Conservation (phyloP, 2,113 vertebrate genomes). For the Nannobrachium achirus region DNA sequence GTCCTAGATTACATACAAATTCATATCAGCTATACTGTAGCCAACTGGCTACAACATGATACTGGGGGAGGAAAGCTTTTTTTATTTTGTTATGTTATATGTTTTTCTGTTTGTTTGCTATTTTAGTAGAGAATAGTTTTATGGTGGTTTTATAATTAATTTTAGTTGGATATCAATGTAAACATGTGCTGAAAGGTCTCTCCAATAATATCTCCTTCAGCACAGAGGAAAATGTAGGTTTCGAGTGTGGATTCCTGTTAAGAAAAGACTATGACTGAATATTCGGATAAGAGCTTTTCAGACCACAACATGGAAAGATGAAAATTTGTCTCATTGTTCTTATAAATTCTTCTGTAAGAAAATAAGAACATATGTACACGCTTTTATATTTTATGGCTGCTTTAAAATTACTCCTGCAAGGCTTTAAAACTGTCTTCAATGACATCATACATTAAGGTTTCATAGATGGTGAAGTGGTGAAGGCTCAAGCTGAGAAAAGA, state of each 20-base stretch:
- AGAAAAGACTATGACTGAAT: background rate
- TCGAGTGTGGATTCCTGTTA: background rate
- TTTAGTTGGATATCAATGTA: conserved; percentile 55
- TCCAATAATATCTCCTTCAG: background rate
- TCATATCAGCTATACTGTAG: background rate
- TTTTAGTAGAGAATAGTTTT: conserved; percentile 60
- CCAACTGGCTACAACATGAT: conserved; percentile 32
- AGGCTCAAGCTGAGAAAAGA: conserved; percentile 2
- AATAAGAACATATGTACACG: conserved; percentile 28
- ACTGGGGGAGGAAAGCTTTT: too few species aligned
- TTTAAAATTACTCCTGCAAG: background rate
- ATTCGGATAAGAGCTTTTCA: conserved; percentile 4
- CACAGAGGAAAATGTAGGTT: conserved; percentile 7
- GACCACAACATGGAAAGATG: conserved; percentile 1
- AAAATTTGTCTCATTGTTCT: background rate
- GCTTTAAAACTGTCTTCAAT: background rate
- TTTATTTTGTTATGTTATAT: conserved; percentile 49
- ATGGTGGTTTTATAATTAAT: conserved; percentile 30
- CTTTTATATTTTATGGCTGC: background rate
- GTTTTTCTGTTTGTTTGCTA: conserved; percentile 18
- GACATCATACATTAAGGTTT: background rate
- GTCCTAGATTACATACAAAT: conserved; percentile 27
- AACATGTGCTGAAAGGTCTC: conserved; percentile 44
- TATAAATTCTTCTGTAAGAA: conserved; percentile 31
- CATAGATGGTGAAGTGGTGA: conserved; percentile 10